These are phyloP conservation scores for Eolophus roseicapilla DNA, from an alignment of 2,113 vertebrate species.

Conservation along the genomic window DNA sequence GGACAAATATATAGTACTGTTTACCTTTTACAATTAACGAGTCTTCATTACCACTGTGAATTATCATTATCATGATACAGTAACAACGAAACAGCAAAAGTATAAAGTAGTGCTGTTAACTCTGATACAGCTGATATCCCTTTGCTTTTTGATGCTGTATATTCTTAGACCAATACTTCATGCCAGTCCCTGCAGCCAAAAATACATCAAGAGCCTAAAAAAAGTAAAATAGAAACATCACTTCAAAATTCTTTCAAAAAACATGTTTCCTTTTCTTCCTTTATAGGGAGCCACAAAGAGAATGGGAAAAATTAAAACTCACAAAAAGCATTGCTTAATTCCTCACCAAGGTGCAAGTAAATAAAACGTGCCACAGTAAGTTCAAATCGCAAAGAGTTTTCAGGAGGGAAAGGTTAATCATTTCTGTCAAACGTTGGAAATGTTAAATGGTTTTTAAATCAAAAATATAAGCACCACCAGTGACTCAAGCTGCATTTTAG, in stretches of 20 bases:
- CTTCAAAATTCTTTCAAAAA: constrained; percentile 52
- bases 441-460: constrained; percentile 49
- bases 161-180: constrained; percentile 32
- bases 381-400: constrained; percentile 47
- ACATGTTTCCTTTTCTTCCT: constrained; percentile 1
- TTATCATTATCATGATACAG: not conserved
- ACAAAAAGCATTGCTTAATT: constrained; percentile 32
- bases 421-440: constrained; percentile 46
- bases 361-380: constrained; percentile 14
- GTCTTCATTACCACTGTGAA: not conserved
- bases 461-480: not conserved
- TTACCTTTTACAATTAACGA: not conserved
- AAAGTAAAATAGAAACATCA: constrained; percentile 56
- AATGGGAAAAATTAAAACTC: constrained; percentile 52
- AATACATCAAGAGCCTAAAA: constrained; percentile 60
- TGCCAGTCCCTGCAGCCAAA: constrained; percentile 43
- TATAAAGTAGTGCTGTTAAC: not conserved
- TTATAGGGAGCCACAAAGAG: constrained; percentile 31
- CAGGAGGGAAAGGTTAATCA: constrained; percentile 38
- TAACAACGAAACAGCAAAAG: not conserved
- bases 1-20: not conserved
- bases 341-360: constrained; percentile 45
- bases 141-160: constrained; percentile 24
- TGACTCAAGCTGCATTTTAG: constrained; percentile 2
- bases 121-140: not conserved